Conservation (phyloP, 1,140 invertebrate species). For the Leptinotarsa defecta region DNA sequence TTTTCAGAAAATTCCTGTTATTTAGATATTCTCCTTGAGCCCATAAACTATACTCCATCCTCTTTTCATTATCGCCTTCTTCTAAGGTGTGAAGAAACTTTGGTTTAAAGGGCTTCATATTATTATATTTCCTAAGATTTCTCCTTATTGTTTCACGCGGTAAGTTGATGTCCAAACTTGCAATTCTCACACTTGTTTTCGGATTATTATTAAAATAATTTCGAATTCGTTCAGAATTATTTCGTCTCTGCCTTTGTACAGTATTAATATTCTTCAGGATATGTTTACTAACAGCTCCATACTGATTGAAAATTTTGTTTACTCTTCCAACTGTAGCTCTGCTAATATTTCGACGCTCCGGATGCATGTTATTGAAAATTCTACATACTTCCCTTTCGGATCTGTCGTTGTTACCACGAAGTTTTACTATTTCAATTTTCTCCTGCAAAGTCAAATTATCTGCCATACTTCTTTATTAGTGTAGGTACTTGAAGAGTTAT, state of each 20-base stretch:
- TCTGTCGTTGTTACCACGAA: slow-evolving; percentile 2
- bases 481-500: neutral
- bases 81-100: neutral
- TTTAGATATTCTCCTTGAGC: neutral
- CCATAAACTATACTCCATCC: neutral
- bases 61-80: neutral
- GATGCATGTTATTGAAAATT: neutral
- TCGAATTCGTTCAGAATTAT: slow-evolving; percentile 3
- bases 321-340: neutral
- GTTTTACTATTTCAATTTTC: slow-evolving; percentile 1
- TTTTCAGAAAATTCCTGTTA: neutral
- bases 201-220: slow-evolving; percentile 4
- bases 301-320: neutral
- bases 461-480: neutral
- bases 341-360: slow-evolving; percentile 2
- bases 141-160: neutral
- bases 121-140: neutral
- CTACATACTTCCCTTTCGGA: neutral
- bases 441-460: neutral
- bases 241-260: slow-evolving; percentile 2
- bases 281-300: neutral
- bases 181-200: neutral
- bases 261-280: neutral
- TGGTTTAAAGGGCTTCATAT: neutral
- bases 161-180: neutral